Conservation (phyloP, 2,113 vertebrate species). For the Onychostoma macrolepis region DNA sequence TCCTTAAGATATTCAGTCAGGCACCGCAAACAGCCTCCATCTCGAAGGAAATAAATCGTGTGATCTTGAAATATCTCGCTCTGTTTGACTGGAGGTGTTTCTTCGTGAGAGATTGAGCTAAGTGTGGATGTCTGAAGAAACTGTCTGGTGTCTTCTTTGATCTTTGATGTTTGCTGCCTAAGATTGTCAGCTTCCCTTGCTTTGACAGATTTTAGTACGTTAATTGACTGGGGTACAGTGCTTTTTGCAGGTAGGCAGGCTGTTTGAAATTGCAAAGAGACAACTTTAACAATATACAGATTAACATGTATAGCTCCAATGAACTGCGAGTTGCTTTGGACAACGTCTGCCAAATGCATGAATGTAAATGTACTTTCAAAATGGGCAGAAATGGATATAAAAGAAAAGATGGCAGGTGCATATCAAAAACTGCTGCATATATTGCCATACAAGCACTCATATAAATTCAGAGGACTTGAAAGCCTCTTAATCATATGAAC, state of each 20-base stretch:
- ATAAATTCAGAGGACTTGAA: neutral
- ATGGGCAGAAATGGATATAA: neutral
- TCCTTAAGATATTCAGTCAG: conserved; percentile 28
- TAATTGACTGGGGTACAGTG: neutral
- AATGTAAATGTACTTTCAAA: neutral
- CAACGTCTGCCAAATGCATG: neutral
- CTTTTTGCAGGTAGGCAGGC: neutral
- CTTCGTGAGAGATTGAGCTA: neutral
- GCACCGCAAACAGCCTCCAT: neutral
- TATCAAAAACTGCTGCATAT: neutral
- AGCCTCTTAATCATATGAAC: neutral
- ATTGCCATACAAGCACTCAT: no score
- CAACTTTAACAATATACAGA: neutral
- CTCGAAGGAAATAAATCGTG: conserved; percentile 18
- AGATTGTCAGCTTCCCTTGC: neutral
- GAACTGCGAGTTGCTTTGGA: neutral
- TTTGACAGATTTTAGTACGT: neutral
- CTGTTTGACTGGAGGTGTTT: conserved; percentile 27
- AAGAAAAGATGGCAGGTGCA: neutral
- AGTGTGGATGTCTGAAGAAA: conserved; percentile 3
- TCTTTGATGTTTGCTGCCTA: neutral
- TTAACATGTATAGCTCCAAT: neutral
- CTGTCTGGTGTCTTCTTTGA: conserved; percentile 16
- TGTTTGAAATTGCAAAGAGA: neutral
- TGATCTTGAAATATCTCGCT: conserved; percentile 27